These are phyloP conservation scores for Dipodomys spectabilis DNA, from an alignment of 2,113 vertebrate genomes.

Conservation along the genomic window DNA sequence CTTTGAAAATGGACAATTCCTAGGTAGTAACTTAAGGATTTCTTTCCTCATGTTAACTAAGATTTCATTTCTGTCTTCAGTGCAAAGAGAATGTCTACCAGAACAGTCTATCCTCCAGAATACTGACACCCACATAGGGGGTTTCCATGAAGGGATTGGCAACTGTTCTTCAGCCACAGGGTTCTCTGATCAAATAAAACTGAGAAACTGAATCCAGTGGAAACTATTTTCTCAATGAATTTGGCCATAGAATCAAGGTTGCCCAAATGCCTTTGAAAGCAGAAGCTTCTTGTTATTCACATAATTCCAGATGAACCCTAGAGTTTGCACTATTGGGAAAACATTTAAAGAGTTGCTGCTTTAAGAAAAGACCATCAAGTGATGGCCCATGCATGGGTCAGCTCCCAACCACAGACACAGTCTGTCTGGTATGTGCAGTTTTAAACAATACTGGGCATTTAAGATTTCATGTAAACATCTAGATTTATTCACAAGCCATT, in stretches of 20 bases:
- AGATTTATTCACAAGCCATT: background rate
- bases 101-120: background rate
- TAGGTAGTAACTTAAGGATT: background rate
- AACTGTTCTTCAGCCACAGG: fast-evolving
- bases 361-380: background rate
- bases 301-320: slow-evolving; percentile 18
- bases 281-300: background rate
- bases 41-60: slow-evolving; percentile 1
- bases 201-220: background rate
- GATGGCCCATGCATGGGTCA: too few relatives aligned
- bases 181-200: slow-evolving; percentile 16
- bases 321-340: background rate
- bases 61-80: background rate
- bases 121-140: too few relatives aligned
- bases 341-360: background rate
- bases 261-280: background rate
- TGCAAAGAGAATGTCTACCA: background rate
- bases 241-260: background rate
- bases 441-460: slow-evolving; percentile 1
- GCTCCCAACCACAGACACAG: background rate
- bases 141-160: background rate
- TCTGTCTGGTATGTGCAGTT: background rate
- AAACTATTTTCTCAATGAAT: slow-evolving; percentile 27
- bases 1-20: background rate
- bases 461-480: background rate